Evolutionary conservation across 2,888 invertebrate genomes (phyloP), one percentile per base, ranked within the genome.

Genomic region (Parasteatoda lunata): DNA sequence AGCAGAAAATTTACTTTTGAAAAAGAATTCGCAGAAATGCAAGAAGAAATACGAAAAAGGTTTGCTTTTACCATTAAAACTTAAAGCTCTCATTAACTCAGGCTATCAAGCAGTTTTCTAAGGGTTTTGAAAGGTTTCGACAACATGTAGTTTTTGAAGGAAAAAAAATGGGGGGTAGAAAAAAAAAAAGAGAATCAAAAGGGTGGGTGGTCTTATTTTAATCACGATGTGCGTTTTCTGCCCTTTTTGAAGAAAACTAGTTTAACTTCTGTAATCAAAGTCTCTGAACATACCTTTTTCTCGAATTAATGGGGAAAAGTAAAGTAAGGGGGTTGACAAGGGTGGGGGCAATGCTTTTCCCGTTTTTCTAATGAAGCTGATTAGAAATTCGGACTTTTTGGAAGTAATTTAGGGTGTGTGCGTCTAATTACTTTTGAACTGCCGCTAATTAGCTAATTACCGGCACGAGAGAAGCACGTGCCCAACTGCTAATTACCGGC

Each of bases 311-410:
- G 79, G 85, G 85, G 75, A 80, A 85, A 72, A 54, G 59, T 68
- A 77, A 65, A 68, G 54, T 15, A 45, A 30, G 51, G 15, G 30
- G n/a, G 11, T n/a, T 47, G 49, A 66, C 45, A 13, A 47, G 9
- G 71, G 52, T 8, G 45, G 13, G 45, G 48, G 72, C 8, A 7
- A 47, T 68, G 66, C 54, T 52, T 77, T 78, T 70, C 68, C 64
- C 77, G 78, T 88, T 88, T 83, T 88, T 83, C 88, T 88, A 88
- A 88, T 88, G 88, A 88, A 88, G 76, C 88, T 88, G 88, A 88
- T 88, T 88, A 88, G 88, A 88, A 88, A 83, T 88, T 88, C 88
- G 88, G 88, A 88, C 88, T 88, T 88, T 88, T 88, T 88, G 83
- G 88, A 79, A 79, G 87, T 87, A 81, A 87, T 87, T 87, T 87